Base-by-base conservation (phyloP, 2,797 vertebrate species). In the Sebastes nivosus region DNA sequence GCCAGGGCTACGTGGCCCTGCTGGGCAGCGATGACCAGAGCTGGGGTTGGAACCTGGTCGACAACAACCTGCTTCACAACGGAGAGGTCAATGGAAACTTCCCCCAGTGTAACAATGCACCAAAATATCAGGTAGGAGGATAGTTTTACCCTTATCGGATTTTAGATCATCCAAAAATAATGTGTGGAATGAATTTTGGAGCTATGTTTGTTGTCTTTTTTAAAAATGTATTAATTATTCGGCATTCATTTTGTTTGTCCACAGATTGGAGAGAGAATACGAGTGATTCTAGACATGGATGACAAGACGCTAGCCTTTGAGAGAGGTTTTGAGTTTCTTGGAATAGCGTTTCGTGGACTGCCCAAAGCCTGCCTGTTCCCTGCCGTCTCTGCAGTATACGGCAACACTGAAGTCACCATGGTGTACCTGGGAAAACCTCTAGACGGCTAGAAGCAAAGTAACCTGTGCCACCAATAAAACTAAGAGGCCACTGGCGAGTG, bases 381-480 rank as follows among this genome's bases (percentile, higher is more conserved):
- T 6, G 99, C 99, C 29, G 99, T 99, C 73, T 99, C 98, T 22
- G 99, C 99, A 22, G 99, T 99, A 6, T 99, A 99, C 25, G 99
- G 99, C 71, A 99, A 99, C 96, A 99, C 99, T 14, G 99, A 99
- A 95, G 98, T 99, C 96, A 99, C 99, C 90, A 98, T 99, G 98
- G 99, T 99, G 84, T 99, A 99, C 91, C 94, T 99, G 93, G 98
- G 99, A 77, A 98, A 97, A 87, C 99, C 99, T 84, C 94, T 99
- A 93, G 98, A 99, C 72, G 99, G 99, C 90, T 99, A 96, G 87
- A 74, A 4, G 59, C 65, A 59, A 69, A 69, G 20, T 6, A 52
- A 36, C 66, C 76, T 2, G 36, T 70, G 72, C 82, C 84, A 75
- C 72, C 42, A 7, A 75, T n/a, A n/a, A 72, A 72, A 72, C 55